phyloP scores from a whole-genome alignment of 2,113 vertebrate species.

The Corapipo altera region DNA sequence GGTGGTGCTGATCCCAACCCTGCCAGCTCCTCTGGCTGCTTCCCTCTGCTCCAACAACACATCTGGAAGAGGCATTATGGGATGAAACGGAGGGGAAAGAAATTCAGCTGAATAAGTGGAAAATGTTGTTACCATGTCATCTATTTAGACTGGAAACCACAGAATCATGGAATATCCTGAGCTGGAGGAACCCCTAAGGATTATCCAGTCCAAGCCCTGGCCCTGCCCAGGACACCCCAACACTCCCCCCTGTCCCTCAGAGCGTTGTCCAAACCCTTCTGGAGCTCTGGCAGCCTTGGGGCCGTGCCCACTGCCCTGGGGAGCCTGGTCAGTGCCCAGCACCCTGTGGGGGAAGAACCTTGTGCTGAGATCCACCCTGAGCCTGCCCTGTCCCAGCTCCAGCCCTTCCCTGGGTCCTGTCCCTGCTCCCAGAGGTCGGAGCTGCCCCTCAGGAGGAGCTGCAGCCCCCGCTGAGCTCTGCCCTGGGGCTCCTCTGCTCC shows the following conservation, averaged over 20 bases:
- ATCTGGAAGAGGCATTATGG: background rate
- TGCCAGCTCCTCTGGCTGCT: conserved; percentile 28
- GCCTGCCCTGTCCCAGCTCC: background rate
- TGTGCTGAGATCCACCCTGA: rapidly evolving
- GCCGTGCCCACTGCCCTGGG: background rate
- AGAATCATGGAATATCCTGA: background rate
- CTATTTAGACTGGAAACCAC: background rate
- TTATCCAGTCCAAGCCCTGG: background rate
- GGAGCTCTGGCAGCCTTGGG: background rate
- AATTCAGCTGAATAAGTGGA: conserved; percentile 43
- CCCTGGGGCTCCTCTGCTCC: background rate
- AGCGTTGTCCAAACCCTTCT: background rate
- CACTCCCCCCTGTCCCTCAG: background rate
- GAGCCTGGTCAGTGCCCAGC: background rate
- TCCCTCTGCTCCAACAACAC: background rate
- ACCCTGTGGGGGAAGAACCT: background rate
- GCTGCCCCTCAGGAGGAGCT: background rate
- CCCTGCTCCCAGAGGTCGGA: background rate
- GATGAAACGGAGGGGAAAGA: conserved; percentile 4
- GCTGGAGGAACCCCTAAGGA: background rate
- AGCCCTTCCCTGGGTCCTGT: background rate
- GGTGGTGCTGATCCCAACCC: background rate
- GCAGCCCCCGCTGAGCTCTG: background rate
- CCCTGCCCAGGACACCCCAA: background rate
- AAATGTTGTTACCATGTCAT: conserved; percentile 32